A percentile compares a stretch with the other conserved stretches of the same genome.
Evolutionary conservation across 2,113 vertebrate species (phyloP).

Genomic region (Oreotragus oreotragus): DNA sequence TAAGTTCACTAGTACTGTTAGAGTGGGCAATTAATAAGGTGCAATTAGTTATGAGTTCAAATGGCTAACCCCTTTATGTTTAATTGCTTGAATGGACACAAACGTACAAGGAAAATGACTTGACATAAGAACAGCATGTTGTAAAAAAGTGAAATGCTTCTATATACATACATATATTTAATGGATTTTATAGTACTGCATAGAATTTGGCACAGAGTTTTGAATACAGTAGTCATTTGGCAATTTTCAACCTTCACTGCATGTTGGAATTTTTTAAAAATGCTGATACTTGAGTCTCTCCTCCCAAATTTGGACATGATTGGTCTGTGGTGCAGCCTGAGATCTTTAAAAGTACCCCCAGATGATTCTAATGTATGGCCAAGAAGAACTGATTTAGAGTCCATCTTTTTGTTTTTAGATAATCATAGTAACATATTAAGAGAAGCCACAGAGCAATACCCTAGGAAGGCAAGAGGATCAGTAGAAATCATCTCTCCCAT

Average conservation of each 20-base stretch:
- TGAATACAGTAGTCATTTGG: not conserved
- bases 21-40: conserved; percentile 44
- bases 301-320: not conserved
- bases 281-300: not conserved
- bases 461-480: not conserved
- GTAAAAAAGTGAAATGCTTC: not conserved
- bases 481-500: not conserved
- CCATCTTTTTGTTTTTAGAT: not conserved
- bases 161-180: not conserved
- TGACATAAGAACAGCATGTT: not conserved
- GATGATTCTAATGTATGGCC: not conserved
- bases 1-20: not conserved
- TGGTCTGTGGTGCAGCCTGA: not conserved
- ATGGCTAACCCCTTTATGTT: conserved; percentile 29
- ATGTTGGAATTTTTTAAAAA: not conserved
- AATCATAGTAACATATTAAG: not conserved
- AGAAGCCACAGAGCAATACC: not conserved
- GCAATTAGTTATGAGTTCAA: conserved; percentile 47
- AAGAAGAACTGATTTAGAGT: not conserved
- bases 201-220: conserved; percentile 3
- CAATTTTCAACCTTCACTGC: not conserved
- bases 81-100: conserved; percentile 21
- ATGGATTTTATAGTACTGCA: not conserved
- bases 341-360: not conserved
- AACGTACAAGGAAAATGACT: conserved; percentile 24